Conservation (phyloP, 2,113 vertebrate species). For the Setophaga coronata region DNA sequence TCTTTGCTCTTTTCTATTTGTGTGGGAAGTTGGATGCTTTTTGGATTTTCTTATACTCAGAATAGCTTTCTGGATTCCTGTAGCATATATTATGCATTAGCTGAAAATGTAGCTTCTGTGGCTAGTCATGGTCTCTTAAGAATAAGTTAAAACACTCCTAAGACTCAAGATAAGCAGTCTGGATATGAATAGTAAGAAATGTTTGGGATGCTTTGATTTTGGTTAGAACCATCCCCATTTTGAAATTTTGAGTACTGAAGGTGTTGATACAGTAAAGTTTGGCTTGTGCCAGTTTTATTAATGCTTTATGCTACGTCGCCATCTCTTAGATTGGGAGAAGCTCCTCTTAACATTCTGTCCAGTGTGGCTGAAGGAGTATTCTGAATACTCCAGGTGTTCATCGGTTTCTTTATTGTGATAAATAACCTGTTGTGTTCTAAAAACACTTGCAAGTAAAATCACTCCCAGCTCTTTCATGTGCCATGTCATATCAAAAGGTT, state of each 20-base stretch:
- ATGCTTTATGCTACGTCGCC: neutral
- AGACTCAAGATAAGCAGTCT: neutral
- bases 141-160: neutral
- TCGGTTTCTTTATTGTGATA: neutral
- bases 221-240: neutral
- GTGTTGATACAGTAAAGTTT: neutral
- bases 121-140: neutral
- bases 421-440: neutral
- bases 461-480: neutral
- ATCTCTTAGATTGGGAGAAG: neutral
- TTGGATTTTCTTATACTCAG: slow-evolving; percentile 34
- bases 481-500: neutral
- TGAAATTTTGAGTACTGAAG: neutral
- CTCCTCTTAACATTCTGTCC: neutral
- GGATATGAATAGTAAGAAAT: neutral
- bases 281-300: neutral
- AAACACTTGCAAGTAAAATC: neutral
- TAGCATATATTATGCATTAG: slow-evolving; percentile 49
- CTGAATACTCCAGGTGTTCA: neutral
- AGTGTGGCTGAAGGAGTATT: neutral
- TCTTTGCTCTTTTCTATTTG: slow-evolving; percentile 8
- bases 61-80: slow-evolving; percentile 45
- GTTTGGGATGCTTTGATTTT: neutral
- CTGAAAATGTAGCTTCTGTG: slow-evolving; percentile 19
- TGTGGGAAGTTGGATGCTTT: slow-evolving; percentile 29